A percentile compares a stretch with the other conserved stretches of the same genome.
These are phyloP conservation scores for Chloropsis cyanopogon DNA, from an alignment of 2,113 vertebrate species.

Conservation along the genomic window DNA sequence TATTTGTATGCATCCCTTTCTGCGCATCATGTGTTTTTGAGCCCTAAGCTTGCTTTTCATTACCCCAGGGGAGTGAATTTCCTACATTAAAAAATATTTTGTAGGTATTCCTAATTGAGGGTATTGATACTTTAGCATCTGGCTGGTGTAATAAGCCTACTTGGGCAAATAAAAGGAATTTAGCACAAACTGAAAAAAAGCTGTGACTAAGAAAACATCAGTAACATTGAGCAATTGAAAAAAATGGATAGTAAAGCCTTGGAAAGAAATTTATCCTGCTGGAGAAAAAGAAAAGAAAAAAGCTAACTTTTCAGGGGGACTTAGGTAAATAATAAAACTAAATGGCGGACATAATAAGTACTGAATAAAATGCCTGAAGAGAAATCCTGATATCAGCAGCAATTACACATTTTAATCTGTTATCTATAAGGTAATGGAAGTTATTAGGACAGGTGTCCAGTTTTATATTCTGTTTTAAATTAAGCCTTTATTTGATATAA, in stretches of 20 bases:
- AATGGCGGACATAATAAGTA: background rate
- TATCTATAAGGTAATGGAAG: background rate
- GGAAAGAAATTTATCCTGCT: background rate
- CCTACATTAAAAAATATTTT: background rate
- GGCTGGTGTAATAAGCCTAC: background rate
- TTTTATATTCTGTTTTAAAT: conserved; percentile 12
- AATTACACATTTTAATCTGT: background rate
- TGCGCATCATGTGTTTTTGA: background rate
- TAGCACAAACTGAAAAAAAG: background rate
- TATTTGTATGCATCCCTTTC: background rate
- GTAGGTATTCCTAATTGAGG: background rate
- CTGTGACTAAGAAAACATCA: background rate
- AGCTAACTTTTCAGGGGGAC: background rate
- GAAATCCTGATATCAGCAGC: background rate
- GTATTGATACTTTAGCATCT: background rate
- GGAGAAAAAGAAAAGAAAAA: background rate
- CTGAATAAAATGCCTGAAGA: background rate
- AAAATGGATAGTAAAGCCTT: background rate
- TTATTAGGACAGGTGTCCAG: background rate
- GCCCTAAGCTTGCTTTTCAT: background rate
- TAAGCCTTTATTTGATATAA: background rate
- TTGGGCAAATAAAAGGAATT: background rate
- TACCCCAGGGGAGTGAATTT: background rate
- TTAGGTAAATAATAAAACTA: background rate
- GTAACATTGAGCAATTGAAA: background rate